Evolutionary conservation across 2,888 invertebrate genomes (phyloP).

Genomic region (Luperina testacea): DNA sequence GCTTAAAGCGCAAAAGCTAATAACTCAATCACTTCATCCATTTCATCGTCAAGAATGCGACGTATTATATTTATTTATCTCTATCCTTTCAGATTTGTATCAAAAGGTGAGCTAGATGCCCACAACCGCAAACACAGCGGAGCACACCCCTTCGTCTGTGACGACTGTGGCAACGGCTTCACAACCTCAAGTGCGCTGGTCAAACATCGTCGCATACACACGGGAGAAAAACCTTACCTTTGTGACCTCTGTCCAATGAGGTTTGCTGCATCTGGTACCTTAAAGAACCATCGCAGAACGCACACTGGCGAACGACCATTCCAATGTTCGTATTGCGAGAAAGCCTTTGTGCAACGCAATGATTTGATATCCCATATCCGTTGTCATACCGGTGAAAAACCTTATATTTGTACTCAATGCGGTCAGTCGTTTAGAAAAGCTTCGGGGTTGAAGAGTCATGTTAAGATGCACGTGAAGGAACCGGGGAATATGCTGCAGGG

Average conservation of each 20-base stretch:
- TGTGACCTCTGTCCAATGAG: conserved; percentile 91
- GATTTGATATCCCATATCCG: conserved; percentile 89
- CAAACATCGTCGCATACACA: conserved; percentile 90
- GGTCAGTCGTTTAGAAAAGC: conserved; percentile 89
- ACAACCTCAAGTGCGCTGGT: conserved; percentile 90
- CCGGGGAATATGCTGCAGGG: conserved; percentile 52
- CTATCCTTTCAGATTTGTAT: conserved; percentile 80
- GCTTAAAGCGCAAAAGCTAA: too few species aligned
- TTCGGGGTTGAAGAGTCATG: conserved; percentile 87
- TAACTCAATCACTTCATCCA: too few species aligned
- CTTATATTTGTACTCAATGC: conserved; percentile 85
- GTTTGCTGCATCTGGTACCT: conserved; percentile 89
- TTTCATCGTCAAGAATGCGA: too few species aligned
- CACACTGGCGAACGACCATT: conserved; percentile 91
- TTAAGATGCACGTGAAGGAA: conserved; percentile 81
- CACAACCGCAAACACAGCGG: conserved; percentile 91
- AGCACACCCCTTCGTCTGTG: conserved; percentile 91
- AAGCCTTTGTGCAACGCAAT: conserved; percentile 90
- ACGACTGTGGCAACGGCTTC: conserved; percentile 89
- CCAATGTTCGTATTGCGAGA: conserved; percentile 89
- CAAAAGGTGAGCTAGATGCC: conserved; percentile 89
- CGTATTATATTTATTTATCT: too few species aligned
- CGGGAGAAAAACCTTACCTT: conserved; percentile 90
- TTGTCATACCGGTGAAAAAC: conserved; percentile 89
- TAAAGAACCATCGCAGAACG: conserved; percentile 90